These are phyloP conservation scores for Macaca mulatta DNA, from an alignment of 2,113 vertebrate genomes.

Conservation along the genomic window DNA sequence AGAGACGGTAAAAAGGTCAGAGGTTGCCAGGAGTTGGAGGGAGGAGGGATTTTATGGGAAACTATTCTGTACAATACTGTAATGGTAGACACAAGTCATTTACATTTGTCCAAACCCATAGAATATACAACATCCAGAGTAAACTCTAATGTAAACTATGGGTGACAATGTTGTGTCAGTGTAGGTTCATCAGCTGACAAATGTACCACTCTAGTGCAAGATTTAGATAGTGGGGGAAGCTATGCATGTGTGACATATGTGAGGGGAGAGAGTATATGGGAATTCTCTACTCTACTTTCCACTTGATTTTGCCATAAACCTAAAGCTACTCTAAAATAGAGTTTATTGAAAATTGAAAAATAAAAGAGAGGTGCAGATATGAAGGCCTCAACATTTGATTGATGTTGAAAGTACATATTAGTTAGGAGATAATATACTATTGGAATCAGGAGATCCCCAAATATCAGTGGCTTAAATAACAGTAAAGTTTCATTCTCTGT, in stretches of 20 bases:
- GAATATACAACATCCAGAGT: background rate
- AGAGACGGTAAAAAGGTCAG: background rate
- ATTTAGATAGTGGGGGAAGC: background rate
- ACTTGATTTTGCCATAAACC: background rate
- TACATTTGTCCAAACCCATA: background rate
- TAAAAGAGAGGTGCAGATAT: too few relatives aligned
- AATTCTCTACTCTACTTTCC: background rate
- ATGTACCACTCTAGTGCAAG: background rate
- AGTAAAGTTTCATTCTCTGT: background rate
- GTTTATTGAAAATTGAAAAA: background rate
- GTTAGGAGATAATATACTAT: background rate
- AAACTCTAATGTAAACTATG: background rate
- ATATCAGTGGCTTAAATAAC: background rate
- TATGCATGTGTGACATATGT: fast-evolving
- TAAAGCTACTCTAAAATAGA: background rate
- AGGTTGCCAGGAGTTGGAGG: fast-evolving
- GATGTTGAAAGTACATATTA: background rate
- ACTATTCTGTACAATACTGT: background rate
- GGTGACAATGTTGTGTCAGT: too few relatives aligned
- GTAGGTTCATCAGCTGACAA: background rate
- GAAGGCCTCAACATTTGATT: too few relatives aligned
- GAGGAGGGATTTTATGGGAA: background rate
- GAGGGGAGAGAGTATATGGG: too few relatives aligned
- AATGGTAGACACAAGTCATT: too few relatives aligned
- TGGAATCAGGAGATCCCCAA: background rate